A percentile compares a stretch with the other conserved stretches of the same genome.
Conservation (phyloP, 1,140 invertebrate genomes). For the Zaprionus gabonicus region DNA sequence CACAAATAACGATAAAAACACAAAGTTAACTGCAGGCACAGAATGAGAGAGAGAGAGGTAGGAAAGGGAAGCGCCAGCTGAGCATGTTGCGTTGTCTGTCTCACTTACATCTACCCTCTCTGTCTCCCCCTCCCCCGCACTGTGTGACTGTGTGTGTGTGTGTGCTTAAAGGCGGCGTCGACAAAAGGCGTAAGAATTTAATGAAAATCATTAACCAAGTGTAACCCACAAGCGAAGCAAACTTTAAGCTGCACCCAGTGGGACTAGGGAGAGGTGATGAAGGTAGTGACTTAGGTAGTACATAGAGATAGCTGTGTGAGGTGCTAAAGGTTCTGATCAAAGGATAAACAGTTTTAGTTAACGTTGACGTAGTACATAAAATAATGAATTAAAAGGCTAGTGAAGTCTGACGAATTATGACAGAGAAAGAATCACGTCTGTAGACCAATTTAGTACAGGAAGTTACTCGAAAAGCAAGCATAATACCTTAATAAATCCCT, state of each 20-base stretch:
- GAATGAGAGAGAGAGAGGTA: background rate
- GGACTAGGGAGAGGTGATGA: background rate
- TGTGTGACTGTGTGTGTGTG: slow-evolving; percentile 5
- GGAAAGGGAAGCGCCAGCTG: background rate
- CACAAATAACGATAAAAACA: slow-evolving; percentile 83
- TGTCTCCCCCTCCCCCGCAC: background rate
- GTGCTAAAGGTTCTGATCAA: no score
- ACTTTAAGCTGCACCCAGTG: slow-evolving; percentile 29
- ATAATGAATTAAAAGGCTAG: no score
- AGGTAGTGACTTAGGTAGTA: no score
- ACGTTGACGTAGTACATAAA: no score
- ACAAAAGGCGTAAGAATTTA: slow-evolving; percentile 82
- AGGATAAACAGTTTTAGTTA: no score
- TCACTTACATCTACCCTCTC: background rate
- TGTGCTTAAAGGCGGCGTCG: slow-evolving; percentile 44
- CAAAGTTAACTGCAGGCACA: slow-evolving; percentile 74
- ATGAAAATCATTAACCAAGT: slow-evolving; percentile 82
- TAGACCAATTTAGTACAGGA: no score
- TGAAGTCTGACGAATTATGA: no score
- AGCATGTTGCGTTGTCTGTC: slow-evolving; percentile 13
- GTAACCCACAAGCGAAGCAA: slow-evolving; percentile 47
- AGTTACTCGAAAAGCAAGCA: no score
- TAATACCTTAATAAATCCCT: no score
- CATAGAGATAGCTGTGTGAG: no score
- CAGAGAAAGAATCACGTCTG: no score